These are phyloP conservation scores for Drosophila siamana DNA, from an alignment of 2,888 invertebrate species.

Conservation along the genomic window DNA sequence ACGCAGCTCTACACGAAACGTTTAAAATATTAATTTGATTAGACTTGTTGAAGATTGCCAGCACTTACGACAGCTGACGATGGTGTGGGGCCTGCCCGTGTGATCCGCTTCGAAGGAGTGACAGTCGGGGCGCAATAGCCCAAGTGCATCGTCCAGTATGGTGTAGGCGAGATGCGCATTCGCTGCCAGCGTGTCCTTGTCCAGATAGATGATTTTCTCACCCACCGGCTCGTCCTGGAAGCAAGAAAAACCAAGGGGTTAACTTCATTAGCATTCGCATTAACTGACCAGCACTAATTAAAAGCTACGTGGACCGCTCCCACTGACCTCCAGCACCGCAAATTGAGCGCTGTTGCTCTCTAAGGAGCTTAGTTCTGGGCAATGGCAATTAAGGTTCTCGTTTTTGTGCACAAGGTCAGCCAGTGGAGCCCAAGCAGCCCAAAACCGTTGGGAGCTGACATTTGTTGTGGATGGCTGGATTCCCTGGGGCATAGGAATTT, in stretches of 20 bases:
- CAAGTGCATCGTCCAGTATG: constrained; percentile 81
- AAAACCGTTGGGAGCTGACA: constrained; percentile 64
- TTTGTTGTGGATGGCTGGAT: constrained; percentile 24
- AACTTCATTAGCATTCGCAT: constrained; percentile 67
- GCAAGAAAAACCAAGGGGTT: not conserved
- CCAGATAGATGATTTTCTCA: constrained; percentile 83
- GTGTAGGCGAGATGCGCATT: constrained; percentile 82
- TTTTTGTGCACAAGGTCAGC: constrained; percentile 63
- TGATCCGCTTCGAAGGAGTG: constrained; percentile 84
- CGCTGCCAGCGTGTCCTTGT: constrained; percentile 82
- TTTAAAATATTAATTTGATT: not conserved
- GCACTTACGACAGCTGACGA: constrained; percentile 84
- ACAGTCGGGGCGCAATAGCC: constrained; percentile 79
- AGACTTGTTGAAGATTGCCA: not conserved
- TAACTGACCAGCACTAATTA: constrained; percentile 75
- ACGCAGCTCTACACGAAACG: constrained; percentile 74
- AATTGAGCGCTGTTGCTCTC: constrained; percentile 55
- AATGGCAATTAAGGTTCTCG: constrained; percentile 52
- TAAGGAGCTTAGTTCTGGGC: constrained; percentile 47
- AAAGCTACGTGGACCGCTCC: constrained; percentile 53
- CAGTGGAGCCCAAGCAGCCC: constrained; percentile 26
- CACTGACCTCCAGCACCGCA: constrained; percentile 47
- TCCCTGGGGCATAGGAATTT: constrained; percentile 19
- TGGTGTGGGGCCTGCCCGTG: constrained; percentile 81
- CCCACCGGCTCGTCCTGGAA: constrained; percentile 81